Evolutionary conservation across 2,113 vertebrate genomes (phyloP).

Genomic region (Okapia johnstoni): DNA sequence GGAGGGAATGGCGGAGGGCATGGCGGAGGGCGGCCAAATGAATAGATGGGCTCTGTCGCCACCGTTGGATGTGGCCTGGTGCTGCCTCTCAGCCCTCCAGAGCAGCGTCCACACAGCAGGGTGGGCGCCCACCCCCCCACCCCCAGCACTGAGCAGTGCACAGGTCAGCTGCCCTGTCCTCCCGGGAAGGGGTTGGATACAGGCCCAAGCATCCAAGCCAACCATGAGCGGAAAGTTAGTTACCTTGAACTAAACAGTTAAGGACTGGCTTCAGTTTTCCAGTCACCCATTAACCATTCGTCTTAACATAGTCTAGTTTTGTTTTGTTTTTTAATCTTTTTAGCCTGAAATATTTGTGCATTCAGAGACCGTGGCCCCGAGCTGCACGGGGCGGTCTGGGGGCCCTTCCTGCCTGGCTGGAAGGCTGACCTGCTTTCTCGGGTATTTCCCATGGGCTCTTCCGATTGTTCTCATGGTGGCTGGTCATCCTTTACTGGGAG

Average conservation of each 20-base stretch:
- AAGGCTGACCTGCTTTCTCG: background rate
- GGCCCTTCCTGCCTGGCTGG: background rate
- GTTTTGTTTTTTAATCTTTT: background rate
- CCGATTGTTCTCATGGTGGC: background rate
- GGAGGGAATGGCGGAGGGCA: background rate
- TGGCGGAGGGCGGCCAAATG: background rate
- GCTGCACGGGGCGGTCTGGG: too few species aligned
- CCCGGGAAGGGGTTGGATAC: fast-evolving
- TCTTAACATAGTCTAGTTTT: background rate
- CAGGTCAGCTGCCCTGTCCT: background rate
- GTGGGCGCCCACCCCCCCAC: background rate
- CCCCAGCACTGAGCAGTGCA: background rate
- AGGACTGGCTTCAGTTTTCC: background rate
- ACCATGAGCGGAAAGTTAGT: fast-evolving
- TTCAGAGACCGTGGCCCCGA: too few species aligned
- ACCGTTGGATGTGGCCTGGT: fast-evolving
- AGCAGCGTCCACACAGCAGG: background rate
- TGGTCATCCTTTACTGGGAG: background rate
- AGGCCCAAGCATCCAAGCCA: background rate
- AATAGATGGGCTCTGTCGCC: background rate
- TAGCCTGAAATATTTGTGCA: background rate
- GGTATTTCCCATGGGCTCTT: background rate
- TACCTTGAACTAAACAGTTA: fast-evolving
- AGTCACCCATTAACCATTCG: fast-evolving
- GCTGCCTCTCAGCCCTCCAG: background rate